Conservation (phyloP, 2,888 invertebrate species). For the Phyto melanocephala region DNA sequence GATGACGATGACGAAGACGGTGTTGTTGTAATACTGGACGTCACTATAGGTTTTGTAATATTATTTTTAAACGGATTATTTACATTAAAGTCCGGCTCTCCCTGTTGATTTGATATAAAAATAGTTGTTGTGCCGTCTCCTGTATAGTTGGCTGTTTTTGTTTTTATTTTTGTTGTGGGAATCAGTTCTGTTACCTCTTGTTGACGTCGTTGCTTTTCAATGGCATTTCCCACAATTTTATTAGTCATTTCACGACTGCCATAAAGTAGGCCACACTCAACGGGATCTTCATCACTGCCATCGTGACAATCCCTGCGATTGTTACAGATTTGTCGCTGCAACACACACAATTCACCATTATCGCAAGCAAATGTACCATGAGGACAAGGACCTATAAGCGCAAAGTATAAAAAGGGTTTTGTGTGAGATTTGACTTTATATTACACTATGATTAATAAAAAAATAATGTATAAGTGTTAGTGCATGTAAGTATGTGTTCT, state of each 20-base stretch:
- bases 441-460: neutral
- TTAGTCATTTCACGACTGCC: conserved; percentile 76
- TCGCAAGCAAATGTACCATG: conserved; percentile 81
- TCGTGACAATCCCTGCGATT: conserved; percentile 79
- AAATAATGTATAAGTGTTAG: neutral
- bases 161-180: conserved; percentile 20
- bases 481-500: neutral
- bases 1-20: neutral
- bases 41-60: conserved; percentile 2
- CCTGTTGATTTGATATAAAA: conserved; percentile 4
- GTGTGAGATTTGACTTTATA: neutral
- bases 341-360: conserved; percentile 80
- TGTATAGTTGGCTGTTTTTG: conserved; percentile 6
- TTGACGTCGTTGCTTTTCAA: conserved; percentile 70
- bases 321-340: conserved; percentile 81
- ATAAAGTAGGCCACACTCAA: conserved; percentile 78
- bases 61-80: conserved; percentile 13
- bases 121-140: neutral
- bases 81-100: conserved; percentile 43
- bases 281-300: conserved; percentile 79
- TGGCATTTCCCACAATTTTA: conserved; percentile 75
- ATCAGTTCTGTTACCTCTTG: conserved; percentile 11
- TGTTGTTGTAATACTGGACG: neutral
- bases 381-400: conserved; percentile 79
- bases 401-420: neutral